phyloP scores from a whole-genome alignment of 2,797 vertebrate species.

The Syndactyla subalaris region DNA sequence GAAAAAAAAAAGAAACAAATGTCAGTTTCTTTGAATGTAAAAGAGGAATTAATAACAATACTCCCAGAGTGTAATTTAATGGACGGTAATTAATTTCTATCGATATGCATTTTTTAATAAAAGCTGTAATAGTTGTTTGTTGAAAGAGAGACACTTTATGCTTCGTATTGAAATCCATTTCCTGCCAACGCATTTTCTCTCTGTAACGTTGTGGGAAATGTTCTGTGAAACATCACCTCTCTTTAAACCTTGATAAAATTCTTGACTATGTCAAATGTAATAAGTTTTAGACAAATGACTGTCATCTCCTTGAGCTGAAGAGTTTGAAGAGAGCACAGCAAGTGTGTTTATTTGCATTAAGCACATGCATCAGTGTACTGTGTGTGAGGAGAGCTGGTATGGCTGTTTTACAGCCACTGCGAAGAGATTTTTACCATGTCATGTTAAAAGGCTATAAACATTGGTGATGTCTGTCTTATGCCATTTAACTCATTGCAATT shows the following conservation, averaged over 20 bases:
- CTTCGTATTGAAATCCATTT: conserved; percentile 47
- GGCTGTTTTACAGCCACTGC: neutral
- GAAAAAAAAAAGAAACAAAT: neutral
- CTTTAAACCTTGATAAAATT: conserved; percentile 55
- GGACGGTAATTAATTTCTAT: conserved; percentile 38
- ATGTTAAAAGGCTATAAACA: conserved; percentile 54
- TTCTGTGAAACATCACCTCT: conserved; percentile 38
- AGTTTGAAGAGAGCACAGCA: conserved; percentile 36
- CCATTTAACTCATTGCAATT: conserved; percentile 73
- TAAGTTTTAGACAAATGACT: conserved; percentile 56
- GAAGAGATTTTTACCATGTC: conserved; percentile 15
- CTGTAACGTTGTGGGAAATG: neutral
- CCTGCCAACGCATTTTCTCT: conserved; percentile 26
- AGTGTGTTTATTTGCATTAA: conserved; percentile 57
- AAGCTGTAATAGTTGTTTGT: conserved; percentile 28
- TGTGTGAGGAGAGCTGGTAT: neutral
- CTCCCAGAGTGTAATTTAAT: conserved; percentile 19
- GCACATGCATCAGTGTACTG: neutral
- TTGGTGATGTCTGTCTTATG: conserved; percentile 61
- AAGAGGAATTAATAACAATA: conserved; percentile 13
- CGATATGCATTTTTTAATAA: conserved; percentile 24
- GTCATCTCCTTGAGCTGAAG: conserved; percentile 37
- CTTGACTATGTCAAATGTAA: conserved; percentile 35
- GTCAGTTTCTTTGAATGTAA: neutral
- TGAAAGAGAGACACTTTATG: conserved; percentile 20